A percentile compares a stretch with the other conserved stretches of the same genome.
phyloP scores from a whole-genome alignment of 1,140 invertebrate species.

The Chlorops oryzae region DNA sequence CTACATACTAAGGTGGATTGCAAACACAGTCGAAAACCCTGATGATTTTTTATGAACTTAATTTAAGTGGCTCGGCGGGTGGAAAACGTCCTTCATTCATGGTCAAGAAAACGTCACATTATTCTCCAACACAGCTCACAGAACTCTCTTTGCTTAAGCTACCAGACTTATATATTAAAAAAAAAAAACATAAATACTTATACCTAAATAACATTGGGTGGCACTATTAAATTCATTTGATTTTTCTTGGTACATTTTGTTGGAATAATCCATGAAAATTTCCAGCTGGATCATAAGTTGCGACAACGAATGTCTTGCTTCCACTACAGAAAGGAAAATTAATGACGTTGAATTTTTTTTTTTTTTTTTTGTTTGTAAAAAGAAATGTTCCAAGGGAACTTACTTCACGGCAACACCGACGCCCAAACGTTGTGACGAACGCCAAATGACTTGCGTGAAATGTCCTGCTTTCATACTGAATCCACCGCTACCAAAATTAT shows the following conservation, averaged over 20 bases:
- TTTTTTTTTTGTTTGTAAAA: no score
- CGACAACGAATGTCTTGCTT: constrained; percentile 1
- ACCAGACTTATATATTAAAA: not conserved
- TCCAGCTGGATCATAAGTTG: constrained; percentile 6
- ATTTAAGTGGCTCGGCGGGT: not conserved
- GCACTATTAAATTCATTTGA: not conserved
- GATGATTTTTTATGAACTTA: not conserved
- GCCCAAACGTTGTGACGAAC: constrained; percentile 59
- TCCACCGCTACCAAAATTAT: constrained; percentile 56
- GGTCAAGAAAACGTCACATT: not conserved
- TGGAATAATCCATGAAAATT: not conserved
- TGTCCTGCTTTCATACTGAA: constrained; percentile 59
- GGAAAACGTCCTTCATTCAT: not conserved
- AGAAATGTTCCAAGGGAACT: not conserved
- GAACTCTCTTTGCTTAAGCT: constrained; percentile 3
- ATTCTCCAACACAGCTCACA: constrained; percentile 1
- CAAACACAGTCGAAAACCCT: no score
- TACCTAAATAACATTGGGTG: not conserved
- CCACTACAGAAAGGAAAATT: constrained; percentile 1
- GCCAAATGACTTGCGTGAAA: constrained; percentile 68
- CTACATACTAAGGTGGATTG: no score
- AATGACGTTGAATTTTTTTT: no score
- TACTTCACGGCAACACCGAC: constrained; percentile 59
- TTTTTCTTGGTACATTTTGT: not conserved
- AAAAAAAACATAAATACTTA: not conserved